Percentiles rank a stretch among this genome's conserved stretches.
Conservation (phyloP, 1,140 invertebrate species). For the Drosophila ananassae region DNA sequence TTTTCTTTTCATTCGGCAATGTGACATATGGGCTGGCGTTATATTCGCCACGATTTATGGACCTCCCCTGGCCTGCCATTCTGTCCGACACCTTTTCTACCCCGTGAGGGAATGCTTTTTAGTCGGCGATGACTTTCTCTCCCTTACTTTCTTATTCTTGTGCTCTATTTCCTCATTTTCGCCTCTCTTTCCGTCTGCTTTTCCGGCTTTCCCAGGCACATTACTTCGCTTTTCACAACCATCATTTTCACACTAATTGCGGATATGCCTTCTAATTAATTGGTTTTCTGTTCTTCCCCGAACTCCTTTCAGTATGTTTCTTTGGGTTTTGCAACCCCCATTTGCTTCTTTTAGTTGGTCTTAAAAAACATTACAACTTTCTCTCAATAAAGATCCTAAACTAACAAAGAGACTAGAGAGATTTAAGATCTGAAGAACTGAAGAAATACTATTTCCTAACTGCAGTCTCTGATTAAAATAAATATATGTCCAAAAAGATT, state of each 20-base stretch:
- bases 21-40: conserved; percentile 75
- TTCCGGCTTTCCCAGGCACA: conserved; percentile 44
- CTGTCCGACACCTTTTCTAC: conserved; percentile 67
- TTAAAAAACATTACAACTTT: neutral
- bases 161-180: conserved; percentile 32
- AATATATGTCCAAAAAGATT: neutral
- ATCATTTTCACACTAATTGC: conserved; percentile 75
- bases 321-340: conserved; percentile 39
- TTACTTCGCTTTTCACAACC: conserved; percentile 55
- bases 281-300: conserved; percentile 36
- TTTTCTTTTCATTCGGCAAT: conserved; percentile 24
- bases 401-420: too few relatives aligned
- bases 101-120: conserved; percentile 59
- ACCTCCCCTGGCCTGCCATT: conserved; percentile 53
- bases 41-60: conserved; percentile 74
- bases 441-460: too few relatives aligned
- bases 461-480: too few relatives aligned
- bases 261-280: conserved; percentile 76
- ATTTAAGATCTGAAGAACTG: too few relatives aligned
- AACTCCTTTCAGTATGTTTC: conserved; percentile 23
- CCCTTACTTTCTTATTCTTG: conserved; percentile 36
- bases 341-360: neutral
- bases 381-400: neutral
- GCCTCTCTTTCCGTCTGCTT: conserved; percentile 34
- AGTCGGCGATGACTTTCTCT: conserved; percentile 65